Percentiles rank a stretch among this genome's conserved stretches.
Conservation (phyloP, 2,797 vertebrate genomes). For the Choloepus didactylus region DNA sequence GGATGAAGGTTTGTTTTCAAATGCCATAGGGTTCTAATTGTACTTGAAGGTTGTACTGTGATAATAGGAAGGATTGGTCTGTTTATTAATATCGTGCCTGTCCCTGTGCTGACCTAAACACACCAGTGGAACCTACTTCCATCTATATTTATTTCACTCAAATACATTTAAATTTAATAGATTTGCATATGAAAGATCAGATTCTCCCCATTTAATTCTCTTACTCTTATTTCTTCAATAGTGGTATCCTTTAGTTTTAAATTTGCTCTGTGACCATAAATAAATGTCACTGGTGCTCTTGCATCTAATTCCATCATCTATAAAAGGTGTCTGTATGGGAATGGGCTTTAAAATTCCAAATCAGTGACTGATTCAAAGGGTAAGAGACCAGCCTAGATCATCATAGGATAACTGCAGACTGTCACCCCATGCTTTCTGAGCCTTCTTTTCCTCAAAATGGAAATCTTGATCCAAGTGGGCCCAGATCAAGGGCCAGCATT, state of each 20-base stretch:
- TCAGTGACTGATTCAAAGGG: background rate
- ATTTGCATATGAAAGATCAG: slow-evolving; percentile 53
- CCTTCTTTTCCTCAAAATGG: slow-evolving; percentile 23
- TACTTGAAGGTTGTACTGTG: slow-evolving; percentile 44
- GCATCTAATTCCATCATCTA: background rate
- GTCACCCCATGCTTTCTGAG: background rate
- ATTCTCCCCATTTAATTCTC: slow-evolving; percentile 55
- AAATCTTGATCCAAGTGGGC: slow-evolving; percentile 27
- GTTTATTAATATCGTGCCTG: slow-evolving; percentile 59
- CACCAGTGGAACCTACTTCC: slow-evolving; percentile 11
- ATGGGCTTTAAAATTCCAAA: slow-evolving; percentile 60
- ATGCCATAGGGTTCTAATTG: slow-evolving; percentile 49
- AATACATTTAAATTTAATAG: slow-evolving; percentile 69
- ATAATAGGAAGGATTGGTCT: slow-evolving; percentile 55
- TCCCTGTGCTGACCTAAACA: slow-evolving; percentile 45
- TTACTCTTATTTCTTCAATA: slow-evolving; percentile 21
- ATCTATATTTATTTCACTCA: slow-evolving; percentile 62
- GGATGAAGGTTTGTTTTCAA: slow-evolving; percentile 57
- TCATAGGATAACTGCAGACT: background rate
- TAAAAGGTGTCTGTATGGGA: background rate
- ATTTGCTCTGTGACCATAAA: slow-evolving; percentile 1
- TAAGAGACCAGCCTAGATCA: background rate
- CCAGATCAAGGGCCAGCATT: background rate
- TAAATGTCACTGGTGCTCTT: background rate
- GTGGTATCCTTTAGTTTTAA: slow-evolving; percentile 30